Evolutionary conservation across 2,113 vertebrate species (phyloP).

Genomic region (Chamaetylas fuelleborni): DNA sequence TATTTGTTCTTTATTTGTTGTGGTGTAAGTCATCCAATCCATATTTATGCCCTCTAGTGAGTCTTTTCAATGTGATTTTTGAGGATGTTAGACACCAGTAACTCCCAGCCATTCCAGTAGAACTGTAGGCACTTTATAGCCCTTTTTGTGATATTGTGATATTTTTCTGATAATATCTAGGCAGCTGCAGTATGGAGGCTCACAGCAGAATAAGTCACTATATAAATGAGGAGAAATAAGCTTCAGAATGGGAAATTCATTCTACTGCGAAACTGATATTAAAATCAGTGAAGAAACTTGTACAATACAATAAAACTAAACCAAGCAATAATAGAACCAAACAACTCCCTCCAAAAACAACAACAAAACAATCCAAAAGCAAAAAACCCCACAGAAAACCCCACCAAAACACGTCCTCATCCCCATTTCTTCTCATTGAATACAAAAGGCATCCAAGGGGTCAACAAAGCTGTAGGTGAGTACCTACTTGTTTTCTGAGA

Average conservation of each 20-base stretch:
- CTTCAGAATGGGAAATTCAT: not conserved
- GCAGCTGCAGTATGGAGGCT: not conserved
- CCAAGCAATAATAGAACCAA: not conserved
- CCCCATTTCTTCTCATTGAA: not conserved
- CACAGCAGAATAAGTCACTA: not conserved
- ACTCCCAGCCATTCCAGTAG: not conserved
- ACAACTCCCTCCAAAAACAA: fast-evolving
- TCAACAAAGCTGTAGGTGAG: not conserved
- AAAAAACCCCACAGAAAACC: fast-evolving
- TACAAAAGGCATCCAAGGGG: not conserved
- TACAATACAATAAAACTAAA: not conserved
- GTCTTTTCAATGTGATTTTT: not conserved
- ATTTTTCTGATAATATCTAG: not conserved
- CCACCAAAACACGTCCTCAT: not conserved
- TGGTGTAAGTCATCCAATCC: not conserved
- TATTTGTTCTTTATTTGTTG: not conserved
- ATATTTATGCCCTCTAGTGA: not conserved
- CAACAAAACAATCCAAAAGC: not conserved
- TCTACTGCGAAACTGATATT: not conserved
- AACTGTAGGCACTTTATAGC: not conserved
- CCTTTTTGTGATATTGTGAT: not conserved
- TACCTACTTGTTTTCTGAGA: not conserved
- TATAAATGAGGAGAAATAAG: not conserved
- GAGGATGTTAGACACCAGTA: not conserved
- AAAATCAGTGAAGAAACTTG: not conserved